phyloP scores from a whole-genome alignment of 2,113 vertebrate genomes.

The Erythrolamprus reginae region DNA sequence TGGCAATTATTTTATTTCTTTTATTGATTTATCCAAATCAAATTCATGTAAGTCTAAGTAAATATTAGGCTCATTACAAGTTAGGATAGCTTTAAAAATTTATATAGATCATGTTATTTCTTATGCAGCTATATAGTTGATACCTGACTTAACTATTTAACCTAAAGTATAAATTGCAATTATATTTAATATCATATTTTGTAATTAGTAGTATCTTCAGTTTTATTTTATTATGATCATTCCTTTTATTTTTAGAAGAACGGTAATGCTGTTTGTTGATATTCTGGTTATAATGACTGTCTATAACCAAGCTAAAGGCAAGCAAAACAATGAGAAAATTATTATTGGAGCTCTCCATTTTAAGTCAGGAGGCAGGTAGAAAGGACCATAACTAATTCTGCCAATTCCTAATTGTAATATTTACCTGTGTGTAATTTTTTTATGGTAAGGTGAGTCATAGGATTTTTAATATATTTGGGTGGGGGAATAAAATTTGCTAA shows the following conservation, averaged over 20 bases:
- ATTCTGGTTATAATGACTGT: background rate
- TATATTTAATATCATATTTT: background rate
- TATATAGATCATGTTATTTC: background rate
- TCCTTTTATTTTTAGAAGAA: background rate
- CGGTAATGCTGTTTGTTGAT: background rate
- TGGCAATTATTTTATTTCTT: background rate
- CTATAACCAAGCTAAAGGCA: background rate
- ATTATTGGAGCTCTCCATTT: background rate
- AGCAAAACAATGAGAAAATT: background rate
- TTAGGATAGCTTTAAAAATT: background rate
- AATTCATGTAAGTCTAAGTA: background rate
- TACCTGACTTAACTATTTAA: background rate
- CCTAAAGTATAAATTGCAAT: background rate
- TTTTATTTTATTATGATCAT: background rate
- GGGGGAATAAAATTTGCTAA: background rate
- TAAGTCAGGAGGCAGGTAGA: background rate
- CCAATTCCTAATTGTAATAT: background rate
- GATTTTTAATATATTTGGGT: background rate
- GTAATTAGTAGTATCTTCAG: background rate
- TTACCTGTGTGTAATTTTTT: background rate
- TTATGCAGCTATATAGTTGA: background rate
- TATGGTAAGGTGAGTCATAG: background rate
- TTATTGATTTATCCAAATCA: background rate
- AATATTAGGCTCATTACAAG: background rate
- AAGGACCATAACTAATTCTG: background rate